Evolutionary conservation across 2,888 invertebrate genomes (phyloP).

Genomic region (Allacma fusca): DNA sequence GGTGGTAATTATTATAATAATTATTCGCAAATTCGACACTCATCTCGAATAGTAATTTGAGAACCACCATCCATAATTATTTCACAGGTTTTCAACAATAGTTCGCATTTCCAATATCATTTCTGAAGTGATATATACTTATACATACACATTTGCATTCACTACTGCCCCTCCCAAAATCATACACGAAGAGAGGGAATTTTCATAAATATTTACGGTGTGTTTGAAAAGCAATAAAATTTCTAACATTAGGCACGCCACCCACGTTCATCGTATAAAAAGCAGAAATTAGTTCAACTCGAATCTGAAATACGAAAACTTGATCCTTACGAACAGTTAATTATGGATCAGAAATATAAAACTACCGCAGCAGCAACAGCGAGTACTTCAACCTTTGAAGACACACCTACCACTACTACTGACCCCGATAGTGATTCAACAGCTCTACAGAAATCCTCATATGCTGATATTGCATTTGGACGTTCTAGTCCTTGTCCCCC

Average conservation of each 20-base stretch:
- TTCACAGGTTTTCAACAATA: no score
- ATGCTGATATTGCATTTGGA: slow-evolving; percentile 78
- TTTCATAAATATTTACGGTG: background rate
- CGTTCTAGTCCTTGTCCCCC: slow-evolving; percentile 66
- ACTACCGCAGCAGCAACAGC: background rate
- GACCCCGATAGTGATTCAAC: slow-evolving; percentile 27
- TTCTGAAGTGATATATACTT: no score
- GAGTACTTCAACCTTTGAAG: background rate
- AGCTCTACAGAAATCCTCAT: slow-evolving; percentile 62
- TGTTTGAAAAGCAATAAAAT: background rate
- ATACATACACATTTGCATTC: no score
- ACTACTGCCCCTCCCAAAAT: background rate
- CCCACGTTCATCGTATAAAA: slow-evolving; percentile 33
- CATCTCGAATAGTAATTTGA: no score
- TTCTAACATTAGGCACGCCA: slow-evolving; percentile 22
- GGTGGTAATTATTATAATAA: no score
- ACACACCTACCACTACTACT: slow-evolving; percentile 3
- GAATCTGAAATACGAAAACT: slow-evolving; percentile 24
- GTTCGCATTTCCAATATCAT: no score
- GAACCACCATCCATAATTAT: no score
- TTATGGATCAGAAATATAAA: slow-evolving; percentile 31
- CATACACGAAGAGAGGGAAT: background rate
- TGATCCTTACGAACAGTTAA: slow-evolving; percentile 34
- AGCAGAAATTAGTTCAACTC: slow-evolving; percentile 33
- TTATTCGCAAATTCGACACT: no score